phyloP scores from a whole-genome alignment of 2,113 vertebrate species.

The Acrocephalus arundinaceus region DNA sequence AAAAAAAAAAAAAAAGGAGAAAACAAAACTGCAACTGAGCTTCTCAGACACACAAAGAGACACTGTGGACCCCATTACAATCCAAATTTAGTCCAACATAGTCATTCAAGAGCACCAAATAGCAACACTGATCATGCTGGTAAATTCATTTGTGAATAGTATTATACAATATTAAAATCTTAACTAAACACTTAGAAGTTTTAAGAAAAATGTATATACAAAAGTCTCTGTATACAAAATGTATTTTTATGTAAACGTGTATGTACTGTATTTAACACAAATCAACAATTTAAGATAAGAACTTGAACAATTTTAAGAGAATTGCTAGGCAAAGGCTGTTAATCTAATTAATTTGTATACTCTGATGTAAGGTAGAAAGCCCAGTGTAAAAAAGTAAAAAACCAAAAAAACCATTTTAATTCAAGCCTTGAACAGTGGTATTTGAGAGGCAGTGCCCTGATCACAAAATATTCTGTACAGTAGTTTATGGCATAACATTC shows the following conservation, averaged over 20 bases:
- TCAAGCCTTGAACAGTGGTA: slow-evolving; percentile 54
- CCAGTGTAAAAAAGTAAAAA: slow-evolving; percentile 66
- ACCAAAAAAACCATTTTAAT: not conserved
- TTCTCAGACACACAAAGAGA: slow-evolving; percentile 32
- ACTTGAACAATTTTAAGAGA: not conserved
- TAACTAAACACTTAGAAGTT: slow-evolving; percentile 49
- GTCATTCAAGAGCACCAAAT: slow-evolving; percentile 57
- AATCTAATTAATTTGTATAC: not conserved
- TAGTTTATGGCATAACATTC: slow-evolving; percentile 44
- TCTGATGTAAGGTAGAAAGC: slow-evolving; percentile 51
- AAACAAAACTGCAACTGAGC: not conserved
- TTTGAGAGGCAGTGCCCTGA: slow-evolving; percentile 24
- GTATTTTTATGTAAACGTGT: slow-evolving; percentile 67
- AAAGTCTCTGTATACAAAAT: slow-evolving; percentile 67
- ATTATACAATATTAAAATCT: slow-evolving; percentile 60
- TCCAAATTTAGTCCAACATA: slow-evolving; percentile 20
- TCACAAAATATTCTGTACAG: slow-evolving; percentile 30
- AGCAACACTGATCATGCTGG: slow-evolving; percentile 61
- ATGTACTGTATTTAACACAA: slow-evolving; percentile 54
- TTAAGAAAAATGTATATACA: slow-evolving; percentile 71
- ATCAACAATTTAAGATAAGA: slow-evolving; percentile 21
- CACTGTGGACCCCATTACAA: not conserved
- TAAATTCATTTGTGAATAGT: slow-evolving; percentile 50
- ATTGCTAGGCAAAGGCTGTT: slow-evolving; percentile 25
- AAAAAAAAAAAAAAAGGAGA: not conserved